These are phyloP conservation scores for Vanessa tameamea DNA, from an alignment of 1,140 invertebrate genomes.

Conservation along the genomic window DNA sequence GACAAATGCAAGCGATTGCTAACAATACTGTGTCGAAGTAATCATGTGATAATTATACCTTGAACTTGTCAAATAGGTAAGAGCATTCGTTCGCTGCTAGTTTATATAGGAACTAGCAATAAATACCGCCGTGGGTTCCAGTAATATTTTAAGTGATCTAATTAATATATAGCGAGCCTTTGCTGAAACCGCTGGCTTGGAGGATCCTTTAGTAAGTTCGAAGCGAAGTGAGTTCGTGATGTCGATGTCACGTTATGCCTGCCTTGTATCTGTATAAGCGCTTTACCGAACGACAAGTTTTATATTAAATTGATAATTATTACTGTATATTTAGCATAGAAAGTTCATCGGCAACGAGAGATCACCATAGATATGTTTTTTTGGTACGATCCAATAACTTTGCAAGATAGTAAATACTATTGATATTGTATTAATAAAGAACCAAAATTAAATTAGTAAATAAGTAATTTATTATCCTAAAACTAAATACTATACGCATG, in stretches of 20 bases:
- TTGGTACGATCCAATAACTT: slow-evolving; percentile 72
- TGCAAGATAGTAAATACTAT: slow-evolving; percentile 77
- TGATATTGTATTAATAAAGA: slow-evolving; percentile 81
- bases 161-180: slow-evolving; percentile 7
- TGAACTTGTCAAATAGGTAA: not conserved
- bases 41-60: slow-evolving; percentile 12
- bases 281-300: slow-evolving; percentile 66
- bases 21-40: not conserved
- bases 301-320: slow-evolving; percentile 64
- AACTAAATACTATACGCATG: slow-evolving; percentile 81
- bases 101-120: slow-evolving; percentile 10
- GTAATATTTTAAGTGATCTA: slow-evolving; percentile 10
- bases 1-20: not conserved
- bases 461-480: slow-evolving; percentile 82
- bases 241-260: slow-evolving; percentile 55
- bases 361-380: slow-evolving; percentile 74
- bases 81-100: slow-evolving; percentile 14
- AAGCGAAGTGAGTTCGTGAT: slow-evolving; percentile 63
- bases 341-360: slow-evolving; percentile 77
- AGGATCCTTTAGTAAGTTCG: slow-evolving; percentile 24
- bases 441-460: slow-evolving; percentile 81
- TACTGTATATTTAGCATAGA: slow-evolving; percentile 74
- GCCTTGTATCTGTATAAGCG: slow-evolving; percentile 71
- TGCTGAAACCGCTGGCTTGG: not conserved
- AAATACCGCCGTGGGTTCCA: not conserved